A percentile compares a stretch with the other conserved stretches of the same genome.
These are phyloP conservation scores for Trichogramma dendrolimi DNA, from an alignment of 2,888 invertebrate species.

Conservation along the genomic window DNA sequence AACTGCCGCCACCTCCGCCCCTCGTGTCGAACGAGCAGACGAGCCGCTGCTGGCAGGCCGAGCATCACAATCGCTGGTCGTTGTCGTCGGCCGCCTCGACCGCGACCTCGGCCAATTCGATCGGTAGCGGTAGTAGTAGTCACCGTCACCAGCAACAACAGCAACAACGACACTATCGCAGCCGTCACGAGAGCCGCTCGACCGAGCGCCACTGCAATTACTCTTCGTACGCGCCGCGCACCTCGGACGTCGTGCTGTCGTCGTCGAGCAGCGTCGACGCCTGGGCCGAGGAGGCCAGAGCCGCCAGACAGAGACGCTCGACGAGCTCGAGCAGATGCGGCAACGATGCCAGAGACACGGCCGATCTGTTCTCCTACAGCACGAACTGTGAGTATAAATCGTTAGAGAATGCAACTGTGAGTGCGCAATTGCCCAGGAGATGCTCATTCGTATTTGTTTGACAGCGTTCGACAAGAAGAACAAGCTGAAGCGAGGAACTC, in stretches of 20 bases:
- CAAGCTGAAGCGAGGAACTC: conserved; percentile 39
- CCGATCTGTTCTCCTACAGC: conserved; percentile 10
- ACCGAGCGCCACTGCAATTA: conserved; percentile 26
- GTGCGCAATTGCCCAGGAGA: background rate
- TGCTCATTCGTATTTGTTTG: background rate
- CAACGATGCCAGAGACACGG: conserved; percentile 21
- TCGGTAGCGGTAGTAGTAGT: background rate
- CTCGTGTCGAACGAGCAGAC: conserved; percentile 1
- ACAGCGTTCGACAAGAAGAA: conserved; percentile 27
- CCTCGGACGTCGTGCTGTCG: conserved; percentile 39
- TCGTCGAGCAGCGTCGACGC: conserved; percentile 43
- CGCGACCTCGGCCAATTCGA: too few relatives aligned
- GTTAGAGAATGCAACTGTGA: background rate
- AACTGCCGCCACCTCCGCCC: conserved; percentile 30
- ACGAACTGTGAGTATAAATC: background rate
- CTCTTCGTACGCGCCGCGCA: background rate
- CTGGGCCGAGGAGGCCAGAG: conserved; percentile 38
- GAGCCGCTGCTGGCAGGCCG: conserved; percentile 6
- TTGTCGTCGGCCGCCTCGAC: too few relatives aligned
- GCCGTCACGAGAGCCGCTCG: conserved; percentile 32
- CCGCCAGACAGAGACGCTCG: conserved; percentile 31
- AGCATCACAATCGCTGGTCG: conserved; percentile 1
- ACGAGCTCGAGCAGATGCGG: conserved; percentile 33
- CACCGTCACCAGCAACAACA: conserved; percentile 6
- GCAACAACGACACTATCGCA: conserved; percentile 6